These are phyloP conservation scores for Actinia tenebrosa DNA, from an alignment of 64 coral and sea anemone genomes.

Conservation along the genomic window DNA sequence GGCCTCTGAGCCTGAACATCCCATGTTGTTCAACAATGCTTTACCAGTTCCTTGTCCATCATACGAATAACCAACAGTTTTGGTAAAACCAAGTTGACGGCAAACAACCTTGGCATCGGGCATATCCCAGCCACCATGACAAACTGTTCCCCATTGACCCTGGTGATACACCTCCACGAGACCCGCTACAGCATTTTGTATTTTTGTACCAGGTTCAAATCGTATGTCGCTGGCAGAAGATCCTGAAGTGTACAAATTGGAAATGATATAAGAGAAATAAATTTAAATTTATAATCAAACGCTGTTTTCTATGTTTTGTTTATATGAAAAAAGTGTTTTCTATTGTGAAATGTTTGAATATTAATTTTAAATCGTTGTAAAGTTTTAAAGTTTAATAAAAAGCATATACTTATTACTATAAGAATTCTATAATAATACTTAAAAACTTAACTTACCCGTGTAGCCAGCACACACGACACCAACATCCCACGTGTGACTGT, in stretches of 20 bases:
- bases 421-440: background rate
- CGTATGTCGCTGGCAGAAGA: background rate
- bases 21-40: background rate
- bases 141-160: slow-evolving; percentile 16
- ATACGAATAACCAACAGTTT: background rate
- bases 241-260: background rate
- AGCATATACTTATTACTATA: too few relatives aligned
- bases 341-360: too few relatives aligned
- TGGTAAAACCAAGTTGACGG: background rate
- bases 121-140: background rate
- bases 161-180: background rate
- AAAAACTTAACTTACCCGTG: background rate
- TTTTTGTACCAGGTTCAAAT: background rate
- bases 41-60: background rate
- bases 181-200: background rate
- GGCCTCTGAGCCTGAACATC: background rate
- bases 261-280: background rate
- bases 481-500: background rate
- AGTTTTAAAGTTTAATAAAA: too few relatives aligned
- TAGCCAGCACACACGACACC: background rate
- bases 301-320: too few relatives aligned
- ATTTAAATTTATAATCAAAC: too few relatives aligned
- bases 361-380: too few relatives aligned
- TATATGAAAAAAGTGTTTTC: too few relatives aligned
- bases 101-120: background rate